Conservation (phyloP, 1,140 invertebrate species). For the Drosophila tropicalis region DNA sequence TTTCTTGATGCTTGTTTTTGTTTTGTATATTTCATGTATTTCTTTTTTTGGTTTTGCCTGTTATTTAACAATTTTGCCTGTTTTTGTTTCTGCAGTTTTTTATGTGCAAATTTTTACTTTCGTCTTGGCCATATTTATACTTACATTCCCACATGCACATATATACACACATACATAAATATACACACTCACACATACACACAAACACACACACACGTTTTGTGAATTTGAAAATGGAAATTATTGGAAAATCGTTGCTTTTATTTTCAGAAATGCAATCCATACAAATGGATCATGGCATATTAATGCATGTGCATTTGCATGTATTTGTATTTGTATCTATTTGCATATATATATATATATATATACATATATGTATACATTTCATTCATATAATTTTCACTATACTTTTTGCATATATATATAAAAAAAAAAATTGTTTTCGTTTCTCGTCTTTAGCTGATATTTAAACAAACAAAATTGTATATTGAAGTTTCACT, state of each 20-base stretch:
- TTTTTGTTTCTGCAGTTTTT: slow-evolving; percentile 19
- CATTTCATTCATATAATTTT: slow-evolving; percentile 25
- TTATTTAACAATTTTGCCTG: background rate
- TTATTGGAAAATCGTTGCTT: background rate
- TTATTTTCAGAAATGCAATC: slow-evolving; percentile 38
- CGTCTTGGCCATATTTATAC: background rate
- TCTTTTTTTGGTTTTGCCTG: slow-evolving; percentile 10
- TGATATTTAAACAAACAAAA: slow-evolving; percentile 14
- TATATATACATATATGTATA: slow-evolving; percentile 3
- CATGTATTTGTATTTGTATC: slow-evolving; percentile 31
- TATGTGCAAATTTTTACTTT: background rate
- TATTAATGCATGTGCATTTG: slow-evolving; percentile 39
- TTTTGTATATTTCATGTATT: slow-evolving; percentile 23
- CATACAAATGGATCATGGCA: slow-evolving; percentile 34
- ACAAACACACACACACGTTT: too few species aligned
- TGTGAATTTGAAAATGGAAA: background rate
- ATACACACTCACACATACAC: background rate
- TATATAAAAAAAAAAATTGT: slow-evolving; percentile 23
- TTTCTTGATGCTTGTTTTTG: slow-evolving; percentile 6
- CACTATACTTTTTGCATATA: slow-evolving; percentile 46
- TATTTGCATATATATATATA: slow-evolving; percentile 18
- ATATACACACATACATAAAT: slow-evolving; percentile 20
- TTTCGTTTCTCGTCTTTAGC: background rate
- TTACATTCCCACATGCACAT: slow-evolving; percentile 14
- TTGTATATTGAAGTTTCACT: slow-evolving; percentile 32